Conservation (phyloP, 2,113 vertebrate genomes). For the Chunga burmeisteri region DNA sequence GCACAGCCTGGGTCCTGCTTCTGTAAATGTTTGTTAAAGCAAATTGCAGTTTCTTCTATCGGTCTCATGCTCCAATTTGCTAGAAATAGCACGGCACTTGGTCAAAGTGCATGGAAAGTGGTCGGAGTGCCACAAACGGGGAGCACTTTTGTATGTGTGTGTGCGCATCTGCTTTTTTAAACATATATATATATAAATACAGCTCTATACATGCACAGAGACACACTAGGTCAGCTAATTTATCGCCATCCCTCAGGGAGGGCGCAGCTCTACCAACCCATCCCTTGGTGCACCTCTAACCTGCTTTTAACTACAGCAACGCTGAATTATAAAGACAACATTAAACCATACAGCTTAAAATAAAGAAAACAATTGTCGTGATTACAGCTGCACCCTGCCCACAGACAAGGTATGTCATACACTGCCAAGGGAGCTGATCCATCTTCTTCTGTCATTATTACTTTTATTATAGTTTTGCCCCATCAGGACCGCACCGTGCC, state of each 20-base stretch:
- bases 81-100: neutral
- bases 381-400: neutral
- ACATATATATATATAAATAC: neutral
- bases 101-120: neutral
- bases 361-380: neutral
- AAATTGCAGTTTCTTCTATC: neutral
- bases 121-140: neutral
- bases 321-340: neutral
- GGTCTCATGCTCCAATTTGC: neutral
- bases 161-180: neutral
- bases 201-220: fast-evolving
- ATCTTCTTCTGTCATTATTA: neutral
- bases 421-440: neutral
- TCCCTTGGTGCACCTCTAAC: neutral
- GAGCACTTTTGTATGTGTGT: neutral
- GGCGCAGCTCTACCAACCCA: neutral
- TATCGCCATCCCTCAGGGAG: neutral
- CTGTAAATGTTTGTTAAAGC: neutral
- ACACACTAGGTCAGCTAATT: neutral
- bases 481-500: neutral
- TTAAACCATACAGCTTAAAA: neutral
- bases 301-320: neutral
- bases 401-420: neutral
- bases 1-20: neutral
- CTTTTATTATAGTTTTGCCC: neutral